phyloP scores from a whole-genome alignment of 2,113 vertebrate genomes.

The Cricetomys ansorgei region DNA sequence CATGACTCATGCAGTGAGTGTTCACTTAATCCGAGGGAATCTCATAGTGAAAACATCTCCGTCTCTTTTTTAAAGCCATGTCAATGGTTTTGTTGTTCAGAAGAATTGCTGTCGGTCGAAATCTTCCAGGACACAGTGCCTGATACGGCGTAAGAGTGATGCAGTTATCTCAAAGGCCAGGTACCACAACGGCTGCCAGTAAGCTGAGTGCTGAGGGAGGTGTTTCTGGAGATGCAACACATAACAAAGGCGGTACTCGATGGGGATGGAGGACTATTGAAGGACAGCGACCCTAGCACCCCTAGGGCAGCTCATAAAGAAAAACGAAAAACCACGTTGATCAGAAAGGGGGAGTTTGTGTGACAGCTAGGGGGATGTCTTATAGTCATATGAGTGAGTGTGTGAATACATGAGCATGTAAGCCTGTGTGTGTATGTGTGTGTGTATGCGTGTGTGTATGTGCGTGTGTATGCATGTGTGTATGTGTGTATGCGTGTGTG shows the following conservation, averaged over 20 bases:
- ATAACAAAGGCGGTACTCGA: neutral
- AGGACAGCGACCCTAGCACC: neutral
- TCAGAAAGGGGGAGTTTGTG: neutral
- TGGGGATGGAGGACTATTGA: neutral
- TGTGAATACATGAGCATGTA: too few relatives aligned
- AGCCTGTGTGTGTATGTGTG: accelerated
- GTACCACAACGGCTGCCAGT: neutral
- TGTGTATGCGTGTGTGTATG: neutral
- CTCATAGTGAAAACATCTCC: conserved; percentile 10
- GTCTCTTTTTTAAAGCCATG: conserved; percentile 16
- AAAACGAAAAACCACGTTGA: neutral
- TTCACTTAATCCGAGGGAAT: neutral
- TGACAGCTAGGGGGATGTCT: neutral
- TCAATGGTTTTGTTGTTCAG: neutral
- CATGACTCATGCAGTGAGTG: neutral
- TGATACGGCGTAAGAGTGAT: neutral
- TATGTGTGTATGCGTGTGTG: neutral
- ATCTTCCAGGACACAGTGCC: neutral
- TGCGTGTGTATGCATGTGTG: neutral
- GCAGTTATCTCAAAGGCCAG: neutral
- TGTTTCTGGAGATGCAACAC: neutral
- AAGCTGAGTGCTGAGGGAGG: neutral
- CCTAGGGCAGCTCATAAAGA: neutral
- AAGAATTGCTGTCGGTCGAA: neutral
- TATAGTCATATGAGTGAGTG: too few relatives aligned